Evolutionary conservation across 2,888 invertebrate genomes (phyloP), one percentile per base, ranked within the genome.

Genomic region (Horisme vitalbata): DNA sequence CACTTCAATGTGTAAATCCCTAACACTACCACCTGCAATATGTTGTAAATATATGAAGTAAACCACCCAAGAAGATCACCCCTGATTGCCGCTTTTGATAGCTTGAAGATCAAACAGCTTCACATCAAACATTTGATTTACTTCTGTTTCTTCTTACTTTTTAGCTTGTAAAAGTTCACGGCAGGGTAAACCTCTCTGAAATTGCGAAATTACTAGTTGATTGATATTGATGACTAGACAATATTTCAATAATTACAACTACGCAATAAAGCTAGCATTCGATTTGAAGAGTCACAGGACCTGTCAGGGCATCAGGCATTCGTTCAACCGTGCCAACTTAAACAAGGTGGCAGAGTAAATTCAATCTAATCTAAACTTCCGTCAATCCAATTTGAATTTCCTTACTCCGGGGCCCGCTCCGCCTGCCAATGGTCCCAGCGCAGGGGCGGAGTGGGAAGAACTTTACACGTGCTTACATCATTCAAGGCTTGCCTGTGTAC

Each of bases 301-400:
- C 30, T 31, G 36, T 23, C 37, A 32, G 28, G 45, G 45, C 45
- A 41, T 45, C 55, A 52, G 52, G 50, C 52, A 57, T 55, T 57
- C 71, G 65, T 61, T 60, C 69, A 68, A 75, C 77, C 75, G 74
- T 74, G 71, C 75, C 71, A 83, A 83, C 84, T 87, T 84, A 84
- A 84, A 84, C 85, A 85, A 85, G 86, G 83, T 83, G 82, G 76
- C 72, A 43, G 75, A 68, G 79, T 57, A 83, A 83, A 86, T 86
- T 86, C 83, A 82, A 86, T 86, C 79, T 79, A 86, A 86, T 86
- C 83, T 81, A 83, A 86, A 87, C 78, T 87, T 84, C 79, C 79
- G 84, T 81, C 83, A 81, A 85, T 85, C 84, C 83, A 85, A 86
- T 87, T 85, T 84, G 83, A 84, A 83, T 85, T 79, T 79, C 76